Evolutionary conservation across 2,113 vertebrate genomes (phyloP).

Genomic region (Lontra canadensis): DNA sequence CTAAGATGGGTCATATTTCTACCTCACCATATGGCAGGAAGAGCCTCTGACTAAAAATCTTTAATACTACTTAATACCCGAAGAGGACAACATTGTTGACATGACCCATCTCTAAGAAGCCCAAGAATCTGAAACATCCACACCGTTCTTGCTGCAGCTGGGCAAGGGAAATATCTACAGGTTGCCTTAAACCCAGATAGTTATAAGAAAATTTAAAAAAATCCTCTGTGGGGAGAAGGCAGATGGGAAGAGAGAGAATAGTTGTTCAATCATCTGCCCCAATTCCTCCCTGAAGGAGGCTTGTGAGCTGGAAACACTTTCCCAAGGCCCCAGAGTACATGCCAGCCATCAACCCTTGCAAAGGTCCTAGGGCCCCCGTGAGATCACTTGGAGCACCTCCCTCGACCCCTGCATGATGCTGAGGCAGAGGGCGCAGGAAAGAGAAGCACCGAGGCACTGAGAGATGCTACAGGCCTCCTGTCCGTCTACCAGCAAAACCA

Average conservation of each 20-base stretch:
- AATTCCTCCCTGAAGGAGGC: not conserved
- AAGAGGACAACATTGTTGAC: conserved; percentile 51
- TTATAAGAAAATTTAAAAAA: not conserved
- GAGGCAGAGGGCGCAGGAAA: not conserved
- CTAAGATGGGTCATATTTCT: not conserved
- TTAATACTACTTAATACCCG: not conserved
- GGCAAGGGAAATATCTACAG: conserved; percentile 37
- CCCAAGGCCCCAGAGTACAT: not conserved
- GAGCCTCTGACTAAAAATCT: not conserved
- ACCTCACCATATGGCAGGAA: not conserved
- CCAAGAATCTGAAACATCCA: conserved; percentile 68
- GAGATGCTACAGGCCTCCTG: not conserved
- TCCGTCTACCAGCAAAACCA: not conserved
- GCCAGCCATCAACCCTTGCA: not conserved
- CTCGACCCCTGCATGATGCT: fast-evolving
- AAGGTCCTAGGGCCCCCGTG: not conserved
- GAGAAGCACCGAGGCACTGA: not conserved
- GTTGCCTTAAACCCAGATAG: not conserved
- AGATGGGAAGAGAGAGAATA: not conserved
- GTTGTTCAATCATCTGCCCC: not conserved
- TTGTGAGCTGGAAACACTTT: not conserved
- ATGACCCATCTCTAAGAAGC: conserved; percentile 18
- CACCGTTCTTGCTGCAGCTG: conserved; percentile 32
- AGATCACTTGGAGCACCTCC: not conserved
- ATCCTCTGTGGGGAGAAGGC: not conserved